phyloP scores from a whole-genome alignment of 2,888 invertebrate species.

The Drosophila koepferae region DNA sequence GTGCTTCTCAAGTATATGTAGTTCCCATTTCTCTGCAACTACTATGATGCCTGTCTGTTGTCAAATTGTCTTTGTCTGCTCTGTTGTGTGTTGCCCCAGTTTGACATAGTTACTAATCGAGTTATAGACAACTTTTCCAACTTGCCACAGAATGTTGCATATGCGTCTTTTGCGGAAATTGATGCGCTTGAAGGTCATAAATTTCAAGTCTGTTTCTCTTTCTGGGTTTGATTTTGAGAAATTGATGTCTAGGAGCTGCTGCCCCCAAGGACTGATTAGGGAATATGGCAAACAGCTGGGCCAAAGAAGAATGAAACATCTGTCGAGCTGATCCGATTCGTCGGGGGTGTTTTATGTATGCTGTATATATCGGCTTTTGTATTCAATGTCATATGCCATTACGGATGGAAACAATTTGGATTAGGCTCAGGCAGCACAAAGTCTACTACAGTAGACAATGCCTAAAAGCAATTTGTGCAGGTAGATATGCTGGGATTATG shows the following conservation, averaged over 20 bases:
- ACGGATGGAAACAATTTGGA: slow-evolving; percentile 33
- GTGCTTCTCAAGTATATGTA: slow-evolving; percentile 49
- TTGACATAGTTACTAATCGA: slow-evolving; percentile 35
- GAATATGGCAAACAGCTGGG: slow-evolving; percentile 52
- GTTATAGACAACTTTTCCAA: slow-evolving; percentile 26
- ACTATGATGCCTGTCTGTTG: slow-evolving; percentile 2
- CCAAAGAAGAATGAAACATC: slow-evolving; percentile 40
- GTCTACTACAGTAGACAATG: slow-evolving; percentile 19
- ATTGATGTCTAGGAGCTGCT: slow-evolving; percentile 14
- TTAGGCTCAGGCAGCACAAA: neutral
- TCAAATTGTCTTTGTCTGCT: slow-evolving; percentile 7
- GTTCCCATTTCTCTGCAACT: slow-evolving; percentile 1
- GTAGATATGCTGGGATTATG: slow-evolving; percentile 13
- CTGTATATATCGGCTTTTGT: neutral
- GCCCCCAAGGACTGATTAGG: slow-evolving; percentile 38
- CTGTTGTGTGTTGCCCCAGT: slow-evolving; percentile 2
- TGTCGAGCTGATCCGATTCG: slow-evolving; percentile 32
- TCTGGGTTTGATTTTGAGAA: slow-evolving; percentile 20
- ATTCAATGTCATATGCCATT: slow-evolving; percentile 50
- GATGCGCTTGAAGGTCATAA: slow-evolving; percentile 31
- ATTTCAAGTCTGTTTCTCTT: slow-evolving; percentile 22
- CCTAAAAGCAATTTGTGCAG: slow-evolving; percentile 21
- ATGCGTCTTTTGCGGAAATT: slow-evolving; percentile 13
- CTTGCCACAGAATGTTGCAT: slow-evolving; percentile 36
- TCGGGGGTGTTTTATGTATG: slow-evolving; percentile 38